A percentile compares a stretch with the other conserved stretches of the same genome.
phyloP scores from a whole-genome alignment of 2,797 vertebrate species.

The Ataeniobius toweri region DNA sequence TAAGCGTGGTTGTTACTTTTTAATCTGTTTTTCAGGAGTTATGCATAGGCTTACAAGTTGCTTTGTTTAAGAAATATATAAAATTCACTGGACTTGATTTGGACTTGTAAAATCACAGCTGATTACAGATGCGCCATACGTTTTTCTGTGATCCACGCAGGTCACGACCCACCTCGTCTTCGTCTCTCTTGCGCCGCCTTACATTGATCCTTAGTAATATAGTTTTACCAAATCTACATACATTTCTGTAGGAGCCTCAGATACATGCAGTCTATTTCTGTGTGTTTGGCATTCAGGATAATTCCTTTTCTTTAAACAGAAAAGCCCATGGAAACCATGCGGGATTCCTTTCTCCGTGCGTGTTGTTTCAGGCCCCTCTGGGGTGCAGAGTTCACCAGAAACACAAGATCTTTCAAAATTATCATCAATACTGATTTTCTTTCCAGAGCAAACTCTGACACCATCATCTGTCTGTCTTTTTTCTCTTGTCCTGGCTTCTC shows the following conservation, averaged over 20 bases:
- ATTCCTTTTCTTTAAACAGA: constrained; percentile 41
- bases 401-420: constrained; percentile 8
- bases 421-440: background rate
- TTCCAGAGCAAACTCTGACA: background rate
- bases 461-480: background rate
- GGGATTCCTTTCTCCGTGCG: constrained; percentile 28
- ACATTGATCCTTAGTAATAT: background rate
- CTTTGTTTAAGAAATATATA: background rate
- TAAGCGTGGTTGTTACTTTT: background rate
- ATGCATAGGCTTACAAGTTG: background rate
- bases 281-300: constrained; percentile 11
- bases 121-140: background rate
- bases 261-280: background rate
- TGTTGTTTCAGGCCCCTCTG: constrained; percentile 58
- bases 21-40: background rate
- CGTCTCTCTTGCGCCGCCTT: background rate
- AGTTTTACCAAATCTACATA: constrained; percentile 7
- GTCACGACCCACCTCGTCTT: constrained; percentile 40
- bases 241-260: background rate
- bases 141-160: constrained; percentile 17
- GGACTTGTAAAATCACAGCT: background rate
- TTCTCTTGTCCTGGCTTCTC: background rate
- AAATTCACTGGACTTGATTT: background rate
- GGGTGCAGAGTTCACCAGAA: constrained; percentile 5
- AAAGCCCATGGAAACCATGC: constrained; percentile 48